Percentiles rank a stretch among this genome's conserved stretches.
Evolutionary conservation across 30 jellyfish, hydroid and myxozoan genomes (phyloP).

Genomic region (Turritopsis dohrnii): DNA sequence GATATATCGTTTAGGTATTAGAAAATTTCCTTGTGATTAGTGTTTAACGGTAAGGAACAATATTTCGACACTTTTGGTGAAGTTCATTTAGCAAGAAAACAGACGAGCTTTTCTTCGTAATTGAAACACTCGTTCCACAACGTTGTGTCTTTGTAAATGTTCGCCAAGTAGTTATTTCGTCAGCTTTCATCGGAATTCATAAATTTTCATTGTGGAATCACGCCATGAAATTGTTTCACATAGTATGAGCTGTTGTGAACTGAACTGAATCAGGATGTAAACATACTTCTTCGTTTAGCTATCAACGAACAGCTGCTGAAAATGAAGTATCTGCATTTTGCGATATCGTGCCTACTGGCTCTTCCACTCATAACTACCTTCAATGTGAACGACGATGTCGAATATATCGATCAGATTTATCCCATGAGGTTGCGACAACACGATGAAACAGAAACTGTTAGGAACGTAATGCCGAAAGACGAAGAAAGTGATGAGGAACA

Average conservation of each 20-base stretch:
- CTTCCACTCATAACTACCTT: neutral
- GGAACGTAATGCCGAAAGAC: neutral
- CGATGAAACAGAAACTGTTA: neutral
- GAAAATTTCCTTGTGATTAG: too few species aligned
- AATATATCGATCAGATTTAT: neutral
- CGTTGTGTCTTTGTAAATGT: too few species aligned
- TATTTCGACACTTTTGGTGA: too few species aligned
- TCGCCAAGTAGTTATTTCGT: too few species aligned
- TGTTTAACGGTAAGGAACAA: too few species aligned
- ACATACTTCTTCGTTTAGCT: neutral
- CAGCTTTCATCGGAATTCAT: too few species aligned
- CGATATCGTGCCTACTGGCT: neutral
- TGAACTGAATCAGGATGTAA: neutral
- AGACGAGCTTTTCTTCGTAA: too few species aligned
- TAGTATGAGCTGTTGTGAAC: neutral
- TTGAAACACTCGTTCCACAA: too few species aligned
- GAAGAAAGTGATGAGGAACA: neutral
- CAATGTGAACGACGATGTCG: neutral
- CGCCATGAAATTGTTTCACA: too few species aligned
- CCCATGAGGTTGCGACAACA: conserved; percentile 7
- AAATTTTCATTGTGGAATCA: too few species aligned
- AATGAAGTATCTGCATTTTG: neutral
- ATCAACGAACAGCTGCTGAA: neutral
- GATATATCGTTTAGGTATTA: too few species aligned
- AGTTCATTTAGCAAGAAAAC: too few species aligned